phyloP scores from a whole-genome alignment of 1,140 invertebrate species.

The Lordiphosa collinella region DNA sequence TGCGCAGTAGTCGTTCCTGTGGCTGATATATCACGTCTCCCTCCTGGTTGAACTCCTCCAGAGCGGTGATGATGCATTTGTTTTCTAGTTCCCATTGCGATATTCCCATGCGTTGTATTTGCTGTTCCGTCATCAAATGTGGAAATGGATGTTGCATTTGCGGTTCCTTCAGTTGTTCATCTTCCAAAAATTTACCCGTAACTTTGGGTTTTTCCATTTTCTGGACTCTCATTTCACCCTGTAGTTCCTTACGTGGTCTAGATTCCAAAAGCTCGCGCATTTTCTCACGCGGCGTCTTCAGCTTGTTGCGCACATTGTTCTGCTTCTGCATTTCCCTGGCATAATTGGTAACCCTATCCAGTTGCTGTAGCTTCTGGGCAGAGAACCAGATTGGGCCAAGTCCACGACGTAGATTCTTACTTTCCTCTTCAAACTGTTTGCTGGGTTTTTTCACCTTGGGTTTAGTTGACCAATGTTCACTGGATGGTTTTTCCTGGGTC shows the following conservation, averaged over 20 bases:
- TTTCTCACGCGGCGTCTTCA: neutral
- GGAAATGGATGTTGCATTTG: constrained; percentile 6
- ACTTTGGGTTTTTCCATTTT: neutral
- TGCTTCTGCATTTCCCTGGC: constrained; percentile 3
- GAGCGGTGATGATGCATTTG: too few species aligned
- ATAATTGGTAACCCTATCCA: neutral
- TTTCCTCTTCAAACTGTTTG: neutral
- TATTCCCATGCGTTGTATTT: neutral
- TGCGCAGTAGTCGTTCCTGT: too few species aligned
- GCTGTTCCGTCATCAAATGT: neutral
- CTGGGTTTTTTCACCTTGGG: neutral
- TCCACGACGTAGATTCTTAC: neutral
- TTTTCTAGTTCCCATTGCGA: neutral
- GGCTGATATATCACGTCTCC: too few species aligned
- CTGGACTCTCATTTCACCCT: too few species aligned
- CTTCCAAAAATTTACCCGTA: too few species aligned
- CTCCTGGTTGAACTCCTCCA: too few species aligned
- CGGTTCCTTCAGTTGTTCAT: neutral
- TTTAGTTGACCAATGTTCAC: neutral
- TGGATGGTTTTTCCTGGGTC: neutral
- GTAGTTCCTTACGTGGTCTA: neutral
- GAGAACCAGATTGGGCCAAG: neutral
- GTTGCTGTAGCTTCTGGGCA: neutral
- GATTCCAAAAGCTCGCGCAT: neutral
- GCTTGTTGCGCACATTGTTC: constrained; percentile 4